Percentiles rank a stretch among this genome's conserved stretches.
These are phyloP conservation scores for Anthrax anthrax DNA, from an alignment of 2,888 invertebrate genomes.

Conservation along the genomic window DNA sequence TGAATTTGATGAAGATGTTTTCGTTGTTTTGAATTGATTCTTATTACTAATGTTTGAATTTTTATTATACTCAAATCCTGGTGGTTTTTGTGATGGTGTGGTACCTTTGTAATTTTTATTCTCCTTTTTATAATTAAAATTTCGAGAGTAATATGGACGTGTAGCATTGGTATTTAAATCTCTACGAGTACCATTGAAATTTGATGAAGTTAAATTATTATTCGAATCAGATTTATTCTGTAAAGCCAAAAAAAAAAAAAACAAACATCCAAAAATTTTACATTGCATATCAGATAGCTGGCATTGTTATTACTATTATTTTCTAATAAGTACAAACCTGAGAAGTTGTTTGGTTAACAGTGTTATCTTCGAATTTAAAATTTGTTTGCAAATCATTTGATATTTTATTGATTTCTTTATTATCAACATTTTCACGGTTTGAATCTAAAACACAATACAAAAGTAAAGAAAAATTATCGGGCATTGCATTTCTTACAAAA, in stretches of 20 bases:
- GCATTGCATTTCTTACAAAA: too few species aligned
- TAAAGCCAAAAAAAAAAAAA: too few species aligned
- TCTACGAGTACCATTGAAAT: too few species aligned
- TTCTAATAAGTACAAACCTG: neutral
- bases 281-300: neutral
- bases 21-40: neutral
- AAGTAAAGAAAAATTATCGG: too few species aligned
- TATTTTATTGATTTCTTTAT: constrained; percentile 3
- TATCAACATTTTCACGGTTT: neutral
- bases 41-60: neutral
- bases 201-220: neutral
- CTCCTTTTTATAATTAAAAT: constrained; percentile 1
- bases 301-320: neutral
- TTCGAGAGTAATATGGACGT: neutral
- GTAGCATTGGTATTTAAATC: too few species aligned
- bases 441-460: too few species aligned
- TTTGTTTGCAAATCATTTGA: constrained; percentile 4
- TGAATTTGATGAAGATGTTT: constrained; percentile 1
- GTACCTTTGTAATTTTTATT: too few species aligned
- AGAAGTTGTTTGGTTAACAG: neutral
- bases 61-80: too few species aligned
- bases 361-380: constrained; percentile 8
- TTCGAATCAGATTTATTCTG: neutral
- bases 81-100: too few species aligned
- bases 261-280: too few species aligned